Percentiles rank a stretch among this genome's conserved stretches.
Conservation (phyloP, 1,140 invertebrate species). For the Musca vetustissima region DNA sequence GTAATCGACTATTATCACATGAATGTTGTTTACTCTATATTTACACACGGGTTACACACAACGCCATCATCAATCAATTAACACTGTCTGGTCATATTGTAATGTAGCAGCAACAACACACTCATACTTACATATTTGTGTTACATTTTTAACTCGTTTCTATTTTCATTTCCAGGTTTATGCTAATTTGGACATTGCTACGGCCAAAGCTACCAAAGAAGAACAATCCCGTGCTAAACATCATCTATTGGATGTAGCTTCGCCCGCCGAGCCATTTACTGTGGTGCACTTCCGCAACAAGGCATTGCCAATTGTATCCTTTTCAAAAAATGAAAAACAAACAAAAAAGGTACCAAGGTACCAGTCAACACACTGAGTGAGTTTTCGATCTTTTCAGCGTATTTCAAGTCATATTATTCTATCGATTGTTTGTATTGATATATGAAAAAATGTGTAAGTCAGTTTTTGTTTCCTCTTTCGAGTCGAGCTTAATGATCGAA, state of each 20-base stretch:
- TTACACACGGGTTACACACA: too few species aligned
- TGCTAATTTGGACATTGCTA: constrained; percentile 90
- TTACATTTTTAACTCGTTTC: constrained; percentile 10
- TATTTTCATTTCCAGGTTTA: constrained; percentile 73
- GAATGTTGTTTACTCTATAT: too few species aligned
- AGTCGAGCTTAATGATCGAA: too few species aligned
- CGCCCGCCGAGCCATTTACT: constrained; percentile 77
- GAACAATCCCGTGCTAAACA: constrained; percentile 78
- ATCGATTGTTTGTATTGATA: too few species aligned
- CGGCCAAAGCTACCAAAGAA: constrained; percentile 89
- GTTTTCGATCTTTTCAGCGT: neutral
- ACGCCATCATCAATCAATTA: too few species aligned
- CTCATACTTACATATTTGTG: neutral
- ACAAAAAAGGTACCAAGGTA: neutral
- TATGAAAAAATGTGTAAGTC: too few species aligned
- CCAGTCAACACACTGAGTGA: neutral
- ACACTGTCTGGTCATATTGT: too few species aligned
- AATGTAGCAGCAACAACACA: too few species aligned
- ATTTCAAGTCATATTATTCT: too few species aligned
- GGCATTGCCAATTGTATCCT: constrained; percentile 69
- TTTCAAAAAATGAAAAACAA: neutral
- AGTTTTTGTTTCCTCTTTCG: too few species aligned
- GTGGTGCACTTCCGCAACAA: constrained; percentile 84
- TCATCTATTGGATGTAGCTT: constrained; percentile 86
- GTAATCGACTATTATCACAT: too few species aligned